Conservation (phyloP, 1,140 invertebrate species). For the Drosophila tani region DNA sequence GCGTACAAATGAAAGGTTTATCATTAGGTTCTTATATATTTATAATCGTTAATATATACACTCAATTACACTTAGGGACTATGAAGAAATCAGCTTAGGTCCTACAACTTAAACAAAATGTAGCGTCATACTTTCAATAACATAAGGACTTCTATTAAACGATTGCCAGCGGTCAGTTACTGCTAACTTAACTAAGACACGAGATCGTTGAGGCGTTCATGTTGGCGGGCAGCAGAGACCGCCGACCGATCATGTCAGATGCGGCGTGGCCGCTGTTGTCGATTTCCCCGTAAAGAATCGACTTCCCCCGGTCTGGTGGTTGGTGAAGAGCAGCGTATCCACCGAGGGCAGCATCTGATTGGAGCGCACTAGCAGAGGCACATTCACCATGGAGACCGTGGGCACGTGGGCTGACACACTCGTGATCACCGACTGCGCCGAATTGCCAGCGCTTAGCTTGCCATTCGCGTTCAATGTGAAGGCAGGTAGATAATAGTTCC, state of each 20-base stretch:
- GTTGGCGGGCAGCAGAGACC: slow-evolving; percentile 47
- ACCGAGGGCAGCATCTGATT: slow-evolving; percentile 80
- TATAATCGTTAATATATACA: slow-evolving; percentile 56
- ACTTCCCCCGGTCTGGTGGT: slow-evolving; percentile 71
- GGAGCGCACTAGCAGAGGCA: slow-evolving; percentile 69
- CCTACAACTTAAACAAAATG: slow-evolving; percentile 72
- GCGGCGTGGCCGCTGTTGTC: slow-evolving; percentile 45
- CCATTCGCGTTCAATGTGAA: slow-evolving; percentile 73
- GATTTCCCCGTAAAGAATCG: slow-evolving; percentile 68
- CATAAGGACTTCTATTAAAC: slow-evolving; percentile 55
- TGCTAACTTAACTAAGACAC: slow-evolving; percentile 80
- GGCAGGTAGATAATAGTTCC: slow-evolving; percentile 74
- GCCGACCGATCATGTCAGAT: slow-evolving; percentile 73
- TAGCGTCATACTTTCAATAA: slow-evolving; percentile 70
- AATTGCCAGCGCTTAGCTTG: slow-evolving; percentile 49
- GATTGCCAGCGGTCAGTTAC: slow-evolving; percentile 67
- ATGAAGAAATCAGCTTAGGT: slow-evolving; percentile 66
- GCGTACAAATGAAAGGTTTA: slow-evolving; percentile 69
- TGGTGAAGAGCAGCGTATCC: slow-evolving; percentile 76
- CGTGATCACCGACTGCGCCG: slow-evolving; percentile 12
- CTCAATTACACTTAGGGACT: slow-evolving; percentile 53
- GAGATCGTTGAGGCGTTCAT: slow-evolving; percentile 75
- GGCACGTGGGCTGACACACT: slow-evolving; percentile 27
- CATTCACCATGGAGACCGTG: slow-evolving; percentile 66
- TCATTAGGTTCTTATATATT: slow-evolving; percentile 29